phyloP scores from a whole-genome alignment of 2,113 vertebrate genomes.

The Tympanuchus pallidicinctus region DNA sequence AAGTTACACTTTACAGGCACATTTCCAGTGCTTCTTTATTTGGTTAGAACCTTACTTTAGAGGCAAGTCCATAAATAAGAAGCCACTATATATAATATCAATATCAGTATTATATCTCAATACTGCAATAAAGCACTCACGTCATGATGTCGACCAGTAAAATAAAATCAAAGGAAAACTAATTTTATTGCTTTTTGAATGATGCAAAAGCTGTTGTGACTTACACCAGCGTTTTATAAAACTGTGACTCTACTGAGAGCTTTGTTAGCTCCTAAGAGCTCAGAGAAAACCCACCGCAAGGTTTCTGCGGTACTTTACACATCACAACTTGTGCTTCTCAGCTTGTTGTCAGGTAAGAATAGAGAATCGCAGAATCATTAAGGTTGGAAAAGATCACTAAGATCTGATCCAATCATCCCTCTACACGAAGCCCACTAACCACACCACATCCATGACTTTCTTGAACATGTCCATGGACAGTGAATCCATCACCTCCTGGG shows the following conservation, averaged over 20 bases:
- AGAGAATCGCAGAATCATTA: background rate
- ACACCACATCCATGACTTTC: too few species aligned
- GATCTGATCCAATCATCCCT: too few species aligned
- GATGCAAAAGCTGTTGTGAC: background rate
- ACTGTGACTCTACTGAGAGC: background rate
- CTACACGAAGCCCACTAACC: too few species aligned
- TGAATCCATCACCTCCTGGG: too few species aligned
- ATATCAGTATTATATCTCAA: background rate
- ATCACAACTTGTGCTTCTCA: background rate
- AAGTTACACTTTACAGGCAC: background rate
- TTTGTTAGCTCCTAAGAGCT: background rate
- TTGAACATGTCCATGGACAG: too few species aligned
- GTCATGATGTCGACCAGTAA: background rate
- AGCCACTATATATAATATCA: background rate
- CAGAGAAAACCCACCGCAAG: background rate
- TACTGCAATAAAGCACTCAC: background rate
- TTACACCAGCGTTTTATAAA: background rate
- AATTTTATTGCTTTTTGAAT: background rate
- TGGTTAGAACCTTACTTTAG: background rate
- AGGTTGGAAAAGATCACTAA: too few species aligned
- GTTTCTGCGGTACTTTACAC: background rate
- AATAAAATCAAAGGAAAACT: background rate
- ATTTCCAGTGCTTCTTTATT: background rate
- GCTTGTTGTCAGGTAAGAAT: background rate
- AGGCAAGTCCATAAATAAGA: background rate